Evolutionary conservation across 2,888 invertebrate species (phyloP).

Genomic region (Corythucha ciliata): DNA sequence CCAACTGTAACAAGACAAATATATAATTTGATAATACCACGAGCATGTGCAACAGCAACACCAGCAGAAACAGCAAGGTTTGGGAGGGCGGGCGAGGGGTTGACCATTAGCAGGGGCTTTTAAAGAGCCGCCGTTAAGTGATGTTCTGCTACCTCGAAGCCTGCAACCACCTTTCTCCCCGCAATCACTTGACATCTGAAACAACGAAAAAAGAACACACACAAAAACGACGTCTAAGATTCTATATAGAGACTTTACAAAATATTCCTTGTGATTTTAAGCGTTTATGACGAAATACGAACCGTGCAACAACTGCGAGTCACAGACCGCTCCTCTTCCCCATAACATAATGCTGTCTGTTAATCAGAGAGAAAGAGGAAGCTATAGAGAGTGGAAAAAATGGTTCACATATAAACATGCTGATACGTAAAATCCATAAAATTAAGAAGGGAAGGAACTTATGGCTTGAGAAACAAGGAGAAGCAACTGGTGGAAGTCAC

Average conservation of each 20-base stretch:
- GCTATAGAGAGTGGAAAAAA: no score
- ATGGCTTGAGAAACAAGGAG: no score
- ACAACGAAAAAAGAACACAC: conserved; percentile 10
- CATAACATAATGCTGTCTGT: conserved; percentile 22
- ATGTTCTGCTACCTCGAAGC: conserved; percentile 21
- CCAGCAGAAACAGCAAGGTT: conserved; percentile 45
- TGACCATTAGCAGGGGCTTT: conserved; percentile 15
- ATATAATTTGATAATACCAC: conserved; percentile 41
- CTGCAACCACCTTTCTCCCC: conserved; percentile 21
- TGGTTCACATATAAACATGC: no score
- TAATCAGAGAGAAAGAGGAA: no score
- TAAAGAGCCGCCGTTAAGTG: conserved; percentile 14
- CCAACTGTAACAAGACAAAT: no score
- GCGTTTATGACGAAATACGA: no score
- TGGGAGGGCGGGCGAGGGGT: conserved; percentile 27
- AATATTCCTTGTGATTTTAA: no score
- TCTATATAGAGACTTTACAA: no score
- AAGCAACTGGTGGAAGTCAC: no score
- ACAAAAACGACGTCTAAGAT: no score
- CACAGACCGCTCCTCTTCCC: conserved; percentile 21
- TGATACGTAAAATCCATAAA: no score
- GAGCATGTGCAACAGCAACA: conserved; percentile 47
- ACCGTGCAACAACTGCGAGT: conserved; percentile 20
- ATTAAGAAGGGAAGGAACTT: no score
- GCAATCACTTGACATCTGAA: conserved; percentile 24